A percentile compares a stretch with the other conserved stretches of the same genome.
Evolutionary conservation across 2,888 invertebrate genomes (phyloP).

Genomic region (Elysia crispata): DNA sequence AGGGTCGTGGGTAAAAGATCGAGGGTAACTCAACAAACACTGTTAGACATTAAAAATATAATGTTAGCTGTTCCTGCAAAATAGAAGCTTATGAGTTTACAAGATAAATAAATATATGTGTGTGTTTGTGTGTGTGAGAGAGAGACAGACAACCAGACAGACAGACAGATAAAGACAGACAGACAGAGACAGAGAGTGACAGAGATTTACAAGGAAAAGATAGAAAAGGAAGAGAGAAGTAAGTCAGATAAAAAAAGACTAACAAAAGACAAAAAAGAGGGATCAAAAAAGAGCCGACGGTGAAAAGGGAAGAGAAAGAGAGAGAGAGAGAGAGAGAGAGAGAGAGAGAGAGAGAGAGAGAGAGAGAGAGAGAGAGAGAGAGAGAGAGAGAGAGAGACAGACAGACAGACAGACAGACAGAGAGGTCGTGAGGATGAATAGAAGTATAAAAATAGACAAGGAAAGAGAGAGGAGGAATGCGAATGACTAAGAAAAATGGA

Average conservation of each 20-base stretch:
- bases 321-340: conserved; percentile 14
- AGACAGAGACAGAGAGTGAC: conserved; percentile 6
- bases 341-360: conserved; percentile 32
- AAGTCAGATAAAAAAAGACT: background rate
- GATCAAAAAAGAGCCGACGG: too few relatives aligned
- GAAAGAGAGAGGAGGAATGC: background rate
- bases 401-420: conserved; percentile 9
- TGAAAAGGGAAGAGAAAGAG: background rate
- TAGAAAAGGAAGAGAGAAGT: background rate
- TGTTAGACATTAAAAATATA: too few relatives aligned
- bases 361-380: conserved; percentile 22
- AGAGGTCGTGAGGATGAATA: too few relatives aligned
- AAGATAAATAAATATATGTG: too few relatives aligned
- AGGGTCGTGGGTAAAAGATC: too few relatives aligned
- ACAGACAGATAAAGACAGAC: background rate
- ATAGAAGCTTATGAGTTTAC: too few relatives aligned
- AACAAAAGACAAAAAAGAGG: background rate
- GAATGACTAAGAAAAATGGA: conserved; percentile 14
- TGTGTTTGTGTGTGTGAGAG: too few relatives aligned
- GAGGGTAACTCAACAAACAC: too few relatives aligned
- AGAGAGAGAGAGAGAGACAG: conserved; percentile 3
- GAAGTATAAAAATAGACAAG: too few relatives aligned
- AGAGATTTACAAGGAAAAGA: background rate
- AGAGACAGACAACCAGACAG: too few relatives aligned
- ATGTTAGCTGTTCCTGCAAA: background rate